Evolutionary conservation across 2,113 vertebrate species (phyloP).

Genomic region (Centrocercus urophasianus): DNA sequence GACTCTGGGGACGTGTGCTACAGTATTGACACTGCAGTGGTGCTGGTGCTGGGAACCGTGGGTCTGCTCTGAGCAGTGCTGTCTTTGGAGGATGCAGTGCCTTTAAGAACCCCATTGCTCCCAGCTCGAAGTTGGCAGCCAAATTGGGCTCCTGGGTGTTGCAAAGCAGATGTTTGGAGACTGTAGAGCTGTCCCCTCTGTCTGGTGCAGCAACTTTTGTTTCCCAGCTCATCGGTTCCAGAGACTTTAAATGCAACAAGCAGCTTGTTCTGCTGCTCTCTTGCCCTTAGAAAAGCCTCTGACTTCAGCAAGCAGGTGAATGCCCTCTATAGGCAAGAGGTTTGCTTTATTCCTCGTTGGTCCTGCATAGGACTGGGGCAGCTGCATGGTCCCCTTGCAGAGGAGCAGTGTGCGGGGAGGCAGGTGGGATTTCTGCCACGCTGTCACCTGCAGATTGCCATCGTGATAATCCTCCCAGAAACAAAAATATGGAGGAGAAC

Average conservation of each 20-base stretch:
- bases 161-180: slow-evolving; percentile 10
- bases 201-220: neutral
- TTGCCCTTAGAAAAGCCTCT: neutral
- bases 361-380: accelerated
- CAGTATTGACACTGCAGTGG: accelerated
- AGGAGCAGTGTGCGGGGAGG: neutral
- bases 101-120: neutral
- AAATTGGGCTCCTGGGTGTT: neutral
- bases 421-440: slow-evolving; percentile 68
- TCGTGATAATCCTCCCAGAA: slow-evolving; percentile 79
- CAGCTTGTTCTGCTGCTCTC: neutral
- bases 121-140: accelerated
- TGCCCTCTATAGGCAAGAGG: neutral
- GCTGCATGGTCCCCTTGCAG: neutral
- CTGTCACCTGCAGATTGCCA: slow-evolving; percentile 80
- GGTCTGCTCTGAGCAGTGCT: accelerated
- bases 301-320: neutral
- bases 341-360: accelerated
- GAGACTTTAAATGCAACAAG: neutral
- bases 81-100: neutral
- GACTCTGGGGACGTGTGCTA: neutral
- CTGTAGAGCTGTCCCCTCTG: neutral
- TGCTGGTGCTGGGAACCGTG: accelerated
- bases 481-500: slow-evolving; percentile 80
- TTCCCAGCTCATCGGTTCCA: accelerated